phyloP scores from a whole-genome alignment of 2,113 vertebrate genomes.

The Ascaphus truei region DNA sequence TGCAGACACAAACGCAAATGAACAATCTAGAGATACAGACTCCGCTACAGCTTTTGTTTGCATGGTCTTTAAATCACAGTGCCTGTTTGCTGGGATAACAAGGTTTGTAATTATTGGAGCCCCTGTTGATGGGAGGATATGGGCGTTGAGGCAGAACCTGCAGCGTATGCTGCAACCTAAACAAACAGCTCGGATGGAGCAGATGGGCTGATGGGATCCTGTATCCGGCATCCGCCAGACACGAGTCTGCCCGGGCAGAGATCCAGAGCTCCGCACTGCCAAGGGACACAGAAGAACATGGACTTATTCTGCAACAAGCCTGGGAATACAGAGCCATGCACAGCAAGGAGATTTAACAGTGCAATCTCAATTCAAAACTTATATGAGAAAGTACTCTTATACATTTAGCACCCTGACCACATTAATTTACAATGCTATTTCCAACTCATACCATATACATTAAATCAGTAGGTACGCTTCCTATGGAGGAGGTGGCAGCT shows the following conservation, averaged over 20 bases:
- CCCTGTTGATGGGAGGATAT: constrained; percentile 22
- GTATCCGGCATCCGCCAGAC: constrained; percentile 32
- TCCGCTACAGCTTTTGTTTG: background rate
- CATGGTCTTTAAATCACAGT: background rate
- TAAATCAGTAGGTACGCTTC: too few relatives aligned
- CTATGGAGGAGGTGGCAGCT: too few relatives aligned
- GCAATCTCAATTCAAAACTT: too few relatives aligned
- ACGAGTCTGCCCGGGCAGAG: constrained; percentile 17
- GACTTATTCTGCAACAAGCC: background rate
- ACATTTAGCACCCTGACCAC: too few relatives aligned
- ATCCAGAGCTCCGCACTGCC: constrained; percentile 20
- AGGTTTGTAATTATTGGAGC: constrained; percentile 26
- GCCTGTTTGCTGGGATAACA: constrained; percentile 16
- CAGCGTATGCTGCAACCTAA: constrained; percentile 27
- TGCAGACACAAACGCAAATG: too few relatives aligned
- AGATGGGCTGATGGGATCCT: constrained; percentile 33
- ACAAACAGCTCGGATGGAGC: constrained; percentile 26
- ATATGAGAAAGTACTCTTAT: too few relatives aligned
- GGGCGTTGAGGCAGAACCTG: constrained; percentile 21
- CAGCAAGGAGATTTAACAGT: background rate
- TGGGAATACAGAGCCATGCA: background rate
- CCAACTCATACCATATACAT: too few relatives aligned
- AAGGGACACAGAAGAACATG: background rate
- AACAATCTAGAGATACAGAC: background rate
- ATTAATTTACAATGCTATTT: too few relatives aligned